Evolutionary conservation across 2,888 invertebrate species (phyloP), one percentile per base, ranked within the genome.

Genomic region (Perithous albicinctus): DNA sequence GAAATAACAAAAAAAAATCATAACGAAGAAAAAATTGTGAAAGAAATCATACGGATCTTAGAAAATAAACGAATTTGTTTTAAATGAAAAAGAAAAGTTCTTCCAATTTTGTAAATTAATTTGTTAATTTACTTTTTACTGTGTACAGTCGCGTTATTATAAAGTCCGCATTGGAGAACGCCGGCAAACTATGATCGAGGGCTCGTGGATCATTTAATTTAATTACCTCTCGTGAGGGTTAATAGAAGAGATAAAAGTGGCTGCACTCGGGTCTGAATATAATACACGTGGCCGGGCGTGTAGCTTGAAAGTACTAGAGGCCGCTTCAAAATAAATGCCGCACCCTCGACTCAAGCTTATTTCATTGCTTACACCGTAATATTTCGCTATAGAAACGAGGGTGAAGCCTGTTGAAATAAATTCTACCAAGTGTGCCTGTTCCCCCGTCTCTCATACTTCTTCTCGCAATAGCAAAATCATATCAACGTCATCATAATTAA

Each of bases 191-290:
- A 85, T 91, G 90, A 92, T 92, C 89, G 89, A 92, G 91, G 89
- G 90, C 87, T 88, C 88, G 89, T 90, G 89, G 90, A 91, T 91
- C 91, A 90, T 92, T 91, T 91, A 92, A 92, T 92, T 92, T 92
- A 92, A 92, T 92, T 92, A 91, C 89, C 89, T 87, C 87, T 87
- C 87, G 87, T 81, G 89, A 78, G 90, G 91, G 90, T 90, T 91
- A 90, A 92, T 91, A 91, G 90, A 89, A 84, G 89, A 91, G 91
- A 91, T 91, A 90, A 92, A 92, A 91, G 89, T 90, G 85, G 85
- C 86, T 86, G 85, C 83, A 80, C 81, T 86, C 85, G 85, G 78
- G 75, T 64, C 84, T 84, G 86, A 88, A 90, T 89, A 88, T 89
- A 88, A 88, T 86, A 87, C 88, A 85, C 86, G 85, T 85, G 85